Percentiles rank a stretch among this genome's conserved stretches.
Conservation (phyloP, 2,888 invertebrate genomes). For the Automeris io region DNA sequence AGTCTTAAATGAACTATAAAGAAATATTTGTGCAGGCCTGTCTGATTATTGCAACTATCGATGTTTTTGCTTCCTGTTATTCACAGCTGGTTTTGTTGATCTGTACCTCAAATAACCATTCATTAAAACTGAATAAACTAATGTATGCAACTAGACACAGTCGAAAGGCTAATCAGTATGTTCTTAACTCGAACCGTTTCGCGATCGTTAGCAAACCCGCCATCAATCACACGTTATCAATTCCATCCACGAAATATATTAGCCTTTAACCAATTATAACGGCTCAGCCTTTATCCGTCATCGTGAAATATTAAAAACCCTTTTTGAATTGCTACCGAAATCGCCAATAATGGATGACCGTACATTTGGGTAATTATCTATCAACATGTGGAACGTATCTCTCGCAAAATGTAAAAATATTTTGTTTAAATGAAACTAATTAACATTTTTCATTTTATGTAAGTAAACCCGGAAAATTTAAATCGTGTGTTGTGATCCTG, state of each 20-base stretch:
- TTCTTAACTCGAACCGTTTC: constrained; percentile 20
- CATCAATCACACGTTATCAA: constrained; percentile 71
- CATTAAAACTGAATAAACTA: no score
- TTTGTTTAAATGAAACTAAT: no score
- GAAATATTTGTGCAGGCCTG: no score
- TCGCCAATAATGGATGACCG: constrained; percentile 2
- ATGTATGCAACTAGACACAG: constrained; percentile 3
- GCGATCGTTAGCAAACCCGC: constrained; percentile 44
- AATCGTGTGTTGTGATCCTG: no score
- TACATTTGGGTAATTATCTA: neutral
- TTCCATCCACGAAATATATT: constrained; percentile 48
- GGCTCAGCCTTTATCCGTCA: constrained; percentile 35
- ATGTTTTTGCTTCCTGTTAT: no score
- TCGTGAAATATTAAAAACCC: constrained; percentile 46
- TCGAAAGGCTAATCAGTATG: constrained; percentile 12
- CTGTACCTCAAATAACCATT: no score
- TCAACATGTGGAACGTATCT: neutral
- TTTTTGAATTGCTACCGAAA: constrained; percentile 19
- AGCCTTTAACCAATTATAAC: constrained; percentile 54
- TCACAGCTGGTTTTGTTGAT: no score
- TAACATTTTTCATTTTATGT: no score
- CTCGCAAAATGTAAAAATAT: no score
- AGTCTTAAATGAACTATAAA: no score
- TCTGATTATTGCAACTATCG: no score
- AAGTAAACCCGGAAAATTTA: no score